Conservation (phyloP, 2,113 vertebrate genomes). For the Oceanodroma tethys region DNA sequence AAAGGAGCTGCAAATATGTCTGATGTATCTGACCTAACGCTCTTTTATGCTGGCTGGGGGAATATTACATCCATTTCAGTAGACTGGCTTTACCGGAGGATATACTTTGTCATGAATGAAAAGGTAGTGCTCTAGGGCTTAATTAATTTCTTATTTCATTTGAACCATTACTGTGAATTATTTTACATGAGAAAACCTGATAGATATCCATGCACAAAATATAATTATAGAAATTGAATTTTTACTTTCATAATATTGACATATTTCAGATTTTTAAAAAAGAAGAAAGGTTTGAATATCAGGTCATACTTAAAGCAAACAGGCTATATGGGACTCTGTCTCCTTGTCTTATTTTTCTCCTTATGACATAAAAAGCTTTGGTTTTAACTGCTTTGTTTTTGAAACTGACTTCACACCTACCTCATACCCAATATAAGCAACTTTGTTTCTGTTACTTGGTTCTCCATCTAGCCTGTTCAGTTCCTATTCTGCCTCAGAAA, state of each 20-base stretch:
- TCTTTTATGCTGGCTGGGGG: conserved; percentile 66
- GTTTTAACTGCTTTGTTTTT: not conserved
- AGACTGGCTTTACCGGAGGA: conserved; percentile 77
- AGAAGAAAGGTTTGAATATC: not conserved
- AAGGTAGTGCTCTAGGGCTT: conserved; percentile 62
- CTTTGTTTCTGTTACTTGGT: not conserved
- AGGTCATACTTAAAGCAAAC: not conserved
- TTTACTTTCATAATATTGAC: not conserved
- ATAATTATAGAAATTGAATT: not conserved
- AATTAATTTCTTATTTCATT: not conserved
- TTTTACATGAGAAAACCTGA: not conserved
- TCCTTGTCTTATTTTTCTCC: not conserved
- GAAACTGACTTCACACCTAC: not conserved
- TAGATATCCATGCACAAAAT: not conserved
- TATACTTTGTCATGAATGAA: conserved; percentile 77
- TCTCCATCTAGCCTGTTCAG: not conserved
- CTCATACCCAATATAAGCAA: not conserved
- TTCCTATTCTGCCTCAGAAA: not conserved
- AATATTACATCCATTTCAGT: conserved; percentile 73
- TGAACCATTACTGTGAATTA: not conserved
- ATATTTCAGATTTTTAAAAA: not conserved
- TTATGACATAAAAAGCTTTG: not conserved
- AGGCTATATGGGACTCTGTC: not conserved
- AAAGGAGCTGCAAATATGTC: conserved; percentile 69
- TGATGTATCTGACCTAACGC: conserved; percentile 62